Evolutionary conservation across 1,140 invertebrate genomes (phyloP), one percentile per base, ranked within the genome.

Genomic region (Rhagoletis zephyria): DNA sequence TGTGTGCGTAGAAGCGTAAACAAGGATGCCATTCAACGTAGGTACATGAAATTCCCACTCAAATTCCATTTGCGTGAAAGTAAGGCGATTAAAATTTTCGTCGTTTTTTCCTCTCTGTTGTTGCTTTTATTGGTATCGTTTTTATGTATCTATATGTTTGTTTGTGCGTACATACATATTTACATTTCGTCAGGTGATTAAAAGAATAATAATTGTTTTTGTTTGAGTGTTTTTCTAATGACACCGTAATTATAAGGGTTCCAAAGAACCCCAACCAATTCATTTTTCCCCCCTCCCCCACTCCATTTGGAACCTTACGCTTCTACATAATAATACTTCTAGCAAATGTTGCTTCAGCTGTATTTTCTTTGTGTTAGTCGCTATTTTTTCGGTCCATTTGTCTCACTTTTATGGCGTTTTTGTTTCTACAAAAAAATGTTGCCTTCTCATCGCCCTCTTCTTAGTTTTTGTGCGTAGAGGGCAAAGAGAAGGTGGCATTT

Each of bases 171-270:
- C 30, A 30, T 30, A 30, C 30, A 30, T 90, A 92, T 92, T 91
- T 92, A 92, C 90, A 91, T 89, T 92, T 92, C 91, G 90, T 89
- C 91, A 92, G 91, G 91, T 92, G 91, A 92, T 92, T 92, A 92
- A 92, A 92, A 91, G 90, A 90, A 81, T 88, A 89, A 89, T 92
- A 92, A 92, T 92, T 92, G 91, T 91, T 91, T 91, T 90, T 89
- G 90, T 88, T 89, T 70, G 42, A 40, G 30, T 70, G 74, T 85
- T 64, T 87, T 86, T 64, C 51, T 87, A 85, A 87, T 88, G 63
- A 14, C 42, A 88, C 45, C 3, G 86, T 87, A 88, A 88, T 88
- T 87, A 88, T 63, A 70, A 65, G 86, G 86, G 81, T 87, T 86
- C 56, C 67, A n/a, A 51, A n/a, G 4, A n/a, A 3, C n/a, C 48